These are phyloP conservation scores for Orussus abietinus DNA, from an alignment of 1,140 invertebrate species.

Conservation along the genomic window DNA sequence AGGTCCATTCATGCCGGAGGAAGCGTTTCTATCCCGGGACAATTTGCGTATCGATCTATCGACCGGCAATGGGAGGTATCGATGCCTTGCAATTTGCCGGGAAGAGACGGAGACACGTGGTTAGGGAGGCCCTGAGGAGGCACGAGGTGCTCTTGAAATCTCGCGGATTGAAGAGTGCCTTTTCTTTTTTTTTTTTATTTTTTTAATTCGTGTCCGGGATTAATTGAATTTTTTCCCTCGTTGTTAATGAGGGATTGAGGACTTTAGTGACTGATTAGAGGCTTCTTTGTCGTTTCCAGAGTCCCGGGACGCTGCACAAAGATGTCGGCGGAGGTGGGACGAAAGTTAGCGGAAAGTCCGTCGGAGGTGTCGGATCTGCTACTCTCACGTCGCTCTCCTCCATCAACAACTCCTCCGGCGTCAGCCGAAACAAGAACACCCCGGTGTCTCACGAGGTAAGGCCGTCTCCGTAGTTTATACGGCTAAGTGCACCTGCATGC, in stretches of 20 bases:
- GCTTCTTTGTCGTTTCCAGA: slow-evolving; percentile 40
- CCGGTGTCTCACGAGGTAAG: slow-evolving; percentile 49
- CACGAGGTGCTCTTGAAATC: slow-evolving; percentile 20
- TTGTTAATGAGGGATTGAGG: no score
- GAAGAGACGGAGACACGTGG: slow-evolving; percentile 26
- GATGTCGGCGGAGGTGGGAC: slow-evolving; percentile 50
- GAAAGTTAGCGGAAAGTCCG: slow-evolving; percentile 49
- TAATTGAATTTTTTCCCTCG: slow-evolving; percentile 15
- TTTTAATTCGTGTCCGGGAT: neutral
- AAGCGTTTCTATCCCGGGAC: no score
- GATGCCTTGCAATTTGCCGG: no score
- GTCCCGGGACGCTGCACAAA: slow-evolving; percentile 53
- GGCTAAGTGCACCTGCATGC: no score
- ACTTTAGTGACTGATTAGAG: no score
- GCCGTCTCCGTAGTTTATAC: no score
- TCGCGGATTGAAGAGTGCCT: slow-evolving; percentile 4
- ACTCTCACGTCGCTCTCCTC: slow-evolving; percentile 51
- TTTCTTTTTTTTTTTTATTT: slow-evolving; percentile 13
- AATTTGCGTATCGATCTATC: no score
- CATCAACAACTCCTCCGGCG: slow-evolving; percentile 49
- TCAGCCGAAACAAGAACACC: slow-evolving; percentile 46
- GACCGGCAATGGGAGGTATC: no score
- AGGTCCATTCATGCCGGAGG: no score
- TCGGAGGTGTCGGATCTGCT: slow-evolving; percentile 47
- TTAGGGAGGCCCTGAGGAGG: slow-evolving; percentile 19